Percentiles rank a stretch among this genome's conserved stretches.
These are phyloP conservation scores for Antedon mediterranea DNA, from an alignment of 53 echinoderm and acorn worm species.

Conservation along the genomic window DNA sequence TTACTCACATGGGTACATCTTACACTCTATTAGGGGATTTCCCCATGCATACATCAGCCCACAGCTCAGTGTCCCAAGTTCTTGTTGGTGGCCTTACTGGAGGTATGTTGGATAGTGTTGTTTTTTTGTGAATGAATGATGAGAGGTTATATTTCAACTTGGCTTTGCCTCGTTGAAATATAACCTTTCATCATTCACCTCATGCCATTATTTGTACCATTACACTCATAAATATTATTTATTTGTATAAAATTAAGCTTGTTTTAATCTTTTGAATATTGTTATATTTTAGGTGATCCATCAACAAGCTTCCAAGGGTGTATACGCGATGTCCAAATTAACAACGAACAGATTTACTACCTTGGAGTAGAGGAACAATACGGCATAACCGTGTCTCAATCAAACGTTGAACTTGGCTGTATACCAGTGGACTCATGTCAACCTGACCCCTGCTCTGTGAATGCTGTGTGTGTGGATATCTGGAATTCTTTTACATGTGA, in stretches of 20 bases:
- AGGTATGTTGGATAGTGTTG: not conserved
- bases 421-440: slow-evolving; percentile 49
- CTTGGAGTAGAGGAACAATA: slow-evolving; percentile 31
- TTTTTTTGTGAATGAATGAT: not conserved
- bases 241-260: no score
- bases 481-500: slow-evolving; percentile 65
- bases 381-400: slow-evolving; percentile 40
- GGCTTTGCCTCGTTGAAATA: no score
- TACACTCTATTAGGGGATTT: slow-evolving; percentile 50
- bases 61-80: slow-evolving; percentile 44
- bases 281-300: not conserved
- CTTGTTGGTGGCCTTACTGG: slow-evolving; percentile 37
- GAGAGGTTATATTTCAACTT: no score
- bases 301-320: slow-evolving; percentile 55
- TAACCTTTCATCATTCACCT: no score
- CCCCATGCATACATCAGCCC: slow-evolving; percentile 41
- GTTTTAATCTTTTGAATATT: not conserved
- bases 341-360: slow-evolving; percentile 58
- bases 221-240: no score
- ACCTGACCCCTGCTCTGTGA: slow-evolving; percentile 55
- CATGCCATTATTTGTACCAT: no score
- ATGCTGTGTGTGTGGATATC: slow-evolving; percentile 58
- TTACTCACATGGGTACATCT: slow-evolving; percentile 21
- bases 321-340: slow-evolving; percentile 52
- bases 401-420: slow-evolving; percentile 49